Evolutionary conservation across 2,797 vertebrate species (phyloP), one percentile per base, ranked within the genome.

Genomic region (Malacoraja senta): DNA sequence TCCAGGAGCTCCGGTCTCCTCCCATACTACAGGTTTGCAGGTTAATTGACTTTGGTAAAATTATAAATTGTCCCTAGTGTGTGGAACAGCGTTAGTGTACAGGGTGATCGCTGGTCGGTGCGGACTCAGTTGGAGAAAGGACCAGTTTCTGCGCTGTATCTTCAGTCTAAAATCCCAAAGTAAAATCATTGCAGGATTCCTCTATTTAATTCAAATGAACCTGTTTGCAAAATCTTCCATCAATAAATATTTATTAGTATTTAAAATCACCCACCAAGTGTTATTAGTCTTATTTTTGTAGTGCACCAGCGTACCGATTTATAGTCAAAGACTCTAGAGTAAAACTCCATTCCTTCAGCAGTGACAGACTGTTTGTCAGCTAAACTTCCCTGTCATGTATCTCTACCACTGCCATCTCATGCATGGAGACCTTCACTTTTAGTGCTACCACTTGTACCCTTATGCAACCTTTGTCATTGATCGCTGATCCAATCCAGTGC

Each of bases 401-500:
- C 97, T 96, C 96, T 95, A 97, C 97, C 97, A 97, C 97, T 98
- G 97, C 96, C 97, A 96, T 96, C 96, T 97, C 97, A 97, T 97
- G 97, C 97, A 96, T 94, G 96, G 97, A 97, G 98, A 98, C 98
- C 98, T 99, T 98, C 98, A 98, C 97, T 97, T 96, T 97, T 97
- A 97, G 96, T 95, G 95, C 97, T 96, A 96, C 96, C 96, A 96
- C 96, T 96, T 96, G 96, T 96, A 97, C 96, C 96, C 96, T 95
- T 92, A 95, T 94, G 95, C 97, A 97, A 98, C 97, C 97, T 99
- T 99, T 99, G 98, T 99, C 98, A 99, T 99, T 99, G 98, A 99
- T 99, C 98, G 97, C 97, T 99, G 98, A 99, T 99, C 98, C 98
- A 97, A 99, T 97, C 98, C 98, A 98, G 97, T 99, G 98, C 98